Evolutionary conservation across 2,888 invertebrate genomes (phyloP), one percentile per base, ranked within the genome.

Genomic region (Halictus quadricinctus): DNA sequence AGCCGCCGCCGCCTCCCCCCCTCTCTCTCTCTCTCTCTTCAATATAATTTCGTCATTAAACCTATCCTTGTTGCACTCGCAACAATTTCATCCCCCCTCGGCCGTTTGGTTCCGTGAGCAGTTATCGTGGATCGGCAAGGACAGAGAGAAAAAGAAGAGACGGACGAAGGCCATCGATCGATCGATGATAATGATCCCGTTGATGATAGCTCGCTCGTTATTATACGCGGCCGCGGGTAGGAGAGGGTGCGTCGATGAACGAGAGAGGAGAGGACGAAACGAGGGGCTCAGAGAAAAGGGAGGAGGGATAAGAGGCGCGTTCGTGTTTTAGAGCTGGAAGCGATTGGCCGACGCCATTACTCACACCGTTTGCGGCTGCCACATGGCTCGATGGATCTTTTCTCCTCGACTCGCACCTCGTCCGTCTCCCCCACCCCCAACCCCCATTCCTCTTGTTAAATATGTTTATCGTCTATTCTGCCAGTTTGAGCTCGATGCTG

Each of bases 301-400:
- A 70, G 82, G 78, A 66, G 50, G 74, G 83, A 86, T 77, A 87
- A 89, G 87, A 87, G 89, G 90, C 84, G 82, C 86, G 86, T 90
- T 90, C 88, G 88, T 89, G 89, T 90, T 90, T 85, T 89, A 89
- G 90, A 88, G 89, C 90, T 92, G 89, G 89, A 87, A 91, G 91
- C 92, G 91, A 92, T 91, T 88, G 88, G 88, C 86, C 91, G 91
- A 90, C 91, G 90, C 91, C 92, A 93, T 93, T 93, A 92, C 92
- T 93, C 91, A 90, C 89, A 87, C 90, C 92, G 91, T 93, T 93
- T 91, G 91, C 91, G 93, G 91, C 92, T 93, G 91, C 93, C 92
- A 93, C 93, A 93, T 93, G 92, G 89, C 90, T 87, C 88, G 90
- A 89, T 81, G 88, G 85, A 84, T 91, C 90, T 87, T 84, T 78